Evolutionary conservation across 2,113 vertebrate genomes (phyloP).

Genomic region (Corydoras maculifer): DNA sequence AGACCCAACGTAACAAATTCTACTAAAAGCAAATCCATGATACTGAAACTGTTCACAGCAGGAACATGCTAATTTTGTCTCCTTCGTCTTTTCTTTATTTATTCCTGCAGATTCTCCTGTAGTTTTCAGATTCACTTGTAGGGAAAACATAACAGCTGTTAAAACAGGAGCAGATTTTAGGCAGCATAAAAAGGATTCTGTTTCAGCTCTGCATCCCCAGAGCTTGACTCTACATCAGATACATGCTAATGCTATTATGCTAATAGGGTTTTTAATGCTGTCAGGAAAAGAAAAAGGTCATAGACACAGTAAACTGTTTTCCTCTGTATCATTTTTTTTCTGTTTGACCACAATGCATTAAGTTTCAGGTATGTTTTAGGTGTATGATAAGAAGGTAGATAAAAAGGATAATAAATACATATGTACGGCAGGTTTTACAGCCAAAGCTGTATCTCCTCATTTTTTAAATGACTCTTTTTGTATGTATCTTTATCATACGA

Average conservation of each 20-base stretch:
- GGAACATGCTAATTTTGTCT: slow-evolving; percentile 37
- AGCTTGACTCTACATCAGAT: slow-evolving; percentile 50
- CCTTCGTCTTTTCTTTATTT: slow-evolving; percentile 37
- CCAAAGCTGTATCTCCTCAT: no score
- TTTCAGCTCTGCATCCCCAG: slow-evolving; percentile 46
- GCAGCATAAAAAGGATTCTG: slow-evolving; percentile 29
- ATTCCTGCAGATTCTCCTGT: slow-evolving; percentile 31
- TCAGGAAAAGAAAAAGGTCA: slow-evolving; percentile 45
- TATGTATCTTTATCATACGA: no score
- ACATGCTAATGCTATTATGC: slow-evolving; percentile 50
- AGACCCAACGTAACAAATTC: slow-evolving; percentile 30
- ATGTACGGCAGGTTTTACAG: not conserved
- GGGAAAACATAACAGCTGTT: slow-evolving; percentile 7
- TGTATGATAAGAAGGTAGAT: no score
- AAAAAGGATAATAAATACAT: not conserved
- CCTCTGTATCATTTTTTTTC: slow-evolving; percentile 52
- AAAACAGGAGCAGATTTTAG: slow-evolving; percentile 34
- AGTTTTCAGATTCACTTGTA: slow-evolving; percentile 39
- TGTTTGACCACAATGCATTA: slow-evolving; percentile 47
- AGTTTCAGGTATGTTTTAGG: slow-evolving; percentile 1
- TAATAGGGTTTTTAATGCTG: slow-evolving; percentile 27
- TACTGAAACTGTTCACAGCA: slow-evolving; percentile 26
- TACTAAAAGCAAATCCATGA: slow-evolving; percentile 36
- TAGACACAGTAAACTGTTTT: slow-evolving; percentile 40
- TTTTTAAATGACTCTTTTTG: no score